Percentiles rank a stretch among this genome's conserved stretches.
phyloP scores from a whole-genome alignment of 2,888 invertebrate genomes.

The Cheilosia pagana region DNA sequence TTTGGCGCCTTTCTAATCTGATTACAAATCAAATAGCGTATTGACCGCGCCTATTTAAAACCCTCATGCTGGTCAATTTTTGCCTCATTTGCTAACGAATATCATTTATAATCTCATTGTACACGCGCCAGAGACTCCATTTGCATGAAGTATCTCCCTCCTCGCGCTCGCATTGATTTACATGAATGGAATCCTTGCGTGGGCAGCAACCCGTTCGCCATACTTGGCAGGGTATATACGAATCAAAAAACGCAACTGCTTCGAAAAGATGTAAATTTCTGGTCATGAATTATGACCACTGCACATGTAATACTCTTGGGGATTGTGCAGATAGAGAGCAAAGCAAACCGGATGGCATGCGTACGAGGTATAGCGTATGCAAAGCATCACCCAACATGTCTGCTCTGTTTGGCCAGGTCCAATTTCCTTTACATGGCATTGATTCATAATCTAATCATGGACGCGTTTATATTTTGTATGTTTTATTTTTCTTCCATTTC shows the following conservation, averaged over 20 bases:
- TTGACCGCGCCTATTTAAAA: constrained; percentile 55
- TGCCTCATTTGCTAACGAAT: constrained; percentile 73
- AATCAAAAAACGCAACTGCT: constrained; percentile 72
- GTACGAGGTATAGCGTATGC: constrained; percentile 40
- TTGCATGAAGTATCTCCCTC: constrained; percentile 52
- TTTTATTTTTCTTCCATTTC: constrained; percentile 34
- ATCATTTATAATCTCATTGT: constrained; percentile 73
- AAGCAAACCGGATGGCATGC: constrained; percentile 63
- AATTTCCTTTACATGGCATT: constrained; percentile 75
- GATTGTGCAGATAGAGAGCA: constrained; percentile 2
- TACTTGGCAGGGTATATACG: constrained; percentile 65
- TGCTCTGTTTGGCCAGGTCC: constrained; percentile 63
- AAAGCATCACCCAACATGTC: constrained; percentile 54
- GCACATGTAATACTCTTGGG: constrained; percentile 67
- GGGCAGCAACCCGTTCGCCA: constrained; percentile 64
- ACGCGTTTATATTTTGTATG: constrained; percentile 66
- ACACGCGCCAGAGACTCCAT: constrained; percentile 62
- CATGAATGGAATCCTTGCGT: constrained; percentile 72
- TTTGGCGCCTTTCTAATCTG: constrained; percentile 69
- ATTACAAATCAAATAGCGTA: constrained; percentile 44
- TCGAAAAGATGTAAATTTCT: constrained; percentile 72
- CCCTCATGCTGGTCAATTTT: constrained; percentile 58
- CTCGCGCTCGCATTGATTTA: constrained; percentile 66
- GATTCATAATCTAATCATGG: constrained; percentile 75
- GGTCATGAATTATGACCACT: constrained; percentile 75